These are phyloP conservation scores for Temnothorax curvispinosus DNA, from an alignment of 1,140 invertebrate species.

Conservation along the genomic window DNA sequence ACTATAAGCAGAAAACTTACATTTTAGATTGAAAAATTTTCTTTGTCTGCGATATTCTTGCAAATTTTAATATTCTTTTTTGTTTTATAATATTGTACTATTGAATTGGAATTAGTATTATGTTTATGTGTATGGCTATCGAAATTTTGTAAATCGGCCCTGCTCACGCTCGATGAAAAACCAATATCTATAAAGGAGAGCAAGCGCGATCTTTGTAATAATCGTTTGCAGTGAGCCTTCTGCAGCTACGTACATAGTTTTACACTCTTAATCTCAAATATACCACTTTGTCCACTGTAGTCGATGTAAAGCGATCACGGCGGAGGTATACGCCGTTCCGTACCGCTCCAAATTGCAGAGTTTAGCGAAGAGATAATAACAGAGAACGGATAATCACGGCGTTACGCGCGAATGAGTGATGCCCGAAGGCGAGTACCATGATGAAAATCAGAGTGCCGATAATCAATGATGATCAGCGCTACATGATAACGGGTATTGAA, in stretches of 20 bases:
- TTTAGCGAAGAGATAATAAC: constrained; percentile 56
- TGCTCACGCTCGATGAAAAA: constrained; percentile 11
- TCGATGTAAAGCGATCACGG: constrained; percentile 42
- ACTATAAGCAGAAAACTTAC: neutral
- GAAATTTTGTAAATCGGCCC: neutral
- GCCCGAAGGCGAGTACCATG: neutral
- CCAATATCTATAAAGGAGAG: neutral
- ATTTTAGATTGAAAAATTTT: neutral
- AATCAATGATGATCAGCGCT: constrained; percentile 33
- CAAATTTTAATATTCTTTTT: neutral
- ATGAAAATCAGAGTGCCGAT: constrained; percentile 46
- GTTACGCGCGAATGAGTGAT: constrained; percentile 57
- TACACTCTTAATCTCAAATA: constrained; percentile 43
- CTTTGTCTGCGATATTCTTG: neutral
- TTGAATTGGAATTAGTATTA: neutral
- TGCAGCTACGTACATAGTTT: constrained; percentile 18
- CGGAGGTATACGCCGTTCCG: constrained; percentile 13
- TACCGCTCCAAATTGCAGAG: constrained; percentile 51
- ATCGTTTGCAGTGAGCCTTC: constrained; percentile 11
- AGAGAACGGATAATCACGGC: constrained; percentile 40
- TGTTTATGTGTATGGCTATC: neutral
- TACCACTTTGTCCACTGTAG: constrained; percentile 40
- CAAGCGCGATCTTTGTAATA: constrained; percentile 12
- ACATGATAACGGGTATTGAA: constrained; percentile 10
- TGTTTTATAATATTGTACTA: neutral